phyloP scores from a whole-genome alignment of 2,888 invertebrate species.

The Pedicia rivosa region DNA sequence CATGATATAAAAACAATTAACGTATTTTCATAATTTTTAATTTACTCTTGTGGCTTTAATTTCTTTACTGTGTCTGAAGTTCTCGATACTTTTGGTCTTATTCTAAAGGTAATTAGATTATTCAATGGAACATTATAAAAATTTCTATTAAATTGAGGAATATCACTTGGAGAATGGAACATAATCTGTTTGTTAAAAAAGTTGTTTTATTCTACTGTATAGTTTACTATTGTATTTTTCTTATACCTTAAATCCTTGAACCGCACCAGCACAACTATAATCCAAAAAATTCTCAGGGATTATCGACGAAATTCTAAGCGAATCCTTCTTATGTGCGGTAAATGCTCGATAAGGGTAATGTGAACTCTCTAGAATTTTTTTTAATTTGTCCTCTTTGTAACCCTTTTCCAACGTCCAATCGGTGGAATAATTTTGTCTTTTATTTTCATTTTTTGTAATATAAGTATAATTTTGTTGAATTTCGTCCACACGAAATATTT shows the following conservation, averaged over 20 bases:
- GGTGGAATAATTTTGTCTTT: slow-evolving; percentile 24
- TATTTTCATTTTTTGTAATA: slow-evolving; percentile 17
- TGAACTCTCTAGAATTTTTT: slow-evolving; percentile 36
- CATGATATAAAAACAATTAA: no score
- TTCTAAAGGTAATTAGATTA: slow-evolving; percentile 52
- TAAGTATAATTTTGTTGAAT: slow-evolving; percentile 18
- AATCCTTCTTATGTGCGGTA: no score
- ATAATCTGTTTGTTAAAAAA: no score
- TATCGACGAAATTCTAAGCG: no score
- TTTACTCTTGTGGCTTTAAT: slow-evolving; percentile 45
- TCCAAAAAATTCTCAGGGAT: no score
- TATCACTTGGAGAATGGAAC: slow-evolving; percentile 45
- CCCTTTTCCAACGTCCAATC: slow-evolving; percentile 51
- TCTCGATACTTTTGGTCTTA: slow-evolving; percentile 61
- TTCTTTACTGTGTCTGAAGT: slow-evolving; percentile 47
- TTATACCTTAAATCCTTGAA: slow-evolving; percentile 35
- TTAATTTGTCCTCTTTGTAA: no score
- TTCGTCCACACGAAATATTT: slow-evolving; percentile 37
- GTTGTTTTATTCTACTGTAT: no score
- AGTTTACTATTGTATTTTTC: no score
- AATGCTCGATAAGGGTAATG: slow-evolving; percentile 56
- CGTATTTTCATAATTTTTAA: no score
- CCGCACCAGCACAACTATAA: no score
- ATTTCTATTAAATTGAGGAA: slow-evolving; percentile 45
- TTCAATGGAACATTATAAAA: slow-evolving; percentile 53